phyloP scores from a whole-genome alignment of 2,113 vertebrate species.

The Rhadina sibilatrix region DNA sequence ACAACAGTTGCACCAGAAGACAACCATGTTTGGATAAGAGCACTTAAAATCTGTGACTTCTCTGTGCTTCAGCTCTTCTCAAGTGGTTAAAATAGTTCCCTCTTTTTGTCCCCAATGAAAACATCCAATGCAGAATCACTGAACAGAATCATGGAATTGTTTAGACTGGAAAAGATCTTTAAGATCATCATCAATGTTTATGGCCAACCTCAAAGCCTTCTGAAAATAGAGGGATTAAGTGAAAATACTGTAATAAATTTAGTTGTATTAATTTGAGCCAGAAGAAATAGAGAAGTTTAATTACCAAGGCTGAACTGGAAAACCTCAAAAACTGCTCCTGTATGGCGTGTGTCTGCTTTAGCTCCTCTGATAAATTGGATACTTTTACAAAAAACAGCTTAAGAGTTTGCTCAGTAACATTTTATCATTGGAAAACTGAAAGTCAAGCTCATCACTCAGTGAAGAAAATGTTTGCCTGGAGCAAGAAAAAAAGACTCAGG shows the following conservation, averaged over 20 bases:
- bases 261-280: not conserved
- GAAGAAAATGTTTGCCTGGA: not conserved
- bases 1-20: not conserved
- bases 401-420: not conserved
- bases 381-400: not conserved
- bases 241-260: slow-evolving; percentile 31
- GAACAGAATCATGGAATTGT: not conserved
- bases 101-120: not conserved
- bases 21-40: not conserved
- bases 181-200: not conserved
- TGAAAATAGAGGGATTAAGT: slow-evolving; percentile 37
- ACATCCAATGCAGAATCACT: not conserved
- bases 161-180: not conserved
- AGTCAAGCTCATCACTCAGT: not conserved
- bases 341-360: not conserved
- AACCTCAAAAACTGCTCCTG: slow-evolving; percentile 23
- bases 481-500: not conserved
- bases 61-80: not conserved
- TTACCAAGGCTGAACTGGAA: slow-evolving; percentile 2
- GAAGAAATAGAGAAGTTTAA: slow-evolving; percentile 21
- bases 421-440: not conserved
- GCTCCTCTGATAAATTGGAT: not conserved
- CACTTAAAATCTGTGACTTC: not conserved
- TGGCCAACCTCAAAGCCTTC: not conserved
- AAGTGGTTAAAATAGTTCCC: not conserved